Evolutionary conservation across 2,113 vertebrate genomes (phyloP).

Genomic region (Corythaixoides concolor): DNA sequence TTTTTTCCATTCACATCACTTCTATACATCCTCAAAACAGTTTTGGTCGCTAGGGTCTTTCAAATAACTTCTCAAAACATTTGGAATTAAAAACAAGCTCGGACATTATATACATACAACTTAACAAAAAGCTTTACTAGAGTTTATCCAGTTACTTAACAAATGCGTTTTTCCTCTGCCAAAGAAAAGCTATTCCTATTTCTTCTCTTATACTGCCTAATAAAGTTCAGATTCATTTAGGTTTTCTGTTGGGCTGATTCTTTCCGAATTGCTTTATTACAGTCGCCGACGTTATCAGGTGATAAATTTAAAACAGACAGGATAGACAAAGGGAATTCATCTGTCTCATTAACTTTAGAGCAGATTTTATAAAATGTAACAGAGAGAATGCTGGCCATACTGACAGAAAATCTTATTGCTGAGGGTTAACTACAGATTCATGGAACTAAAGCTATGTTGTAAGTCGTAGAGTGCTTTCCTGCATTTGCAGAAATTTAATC

Average conservation of each 20-base stretch:
- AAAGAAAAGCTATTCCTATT: background rate
- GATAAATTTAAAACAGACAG: background rate
- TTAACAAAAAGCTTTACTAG: background rate
- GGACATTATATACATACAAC: background rate
- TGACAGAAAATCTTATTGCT: background rate
- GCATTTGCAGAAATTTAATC: background rate
- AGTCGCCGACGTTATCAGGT: background rate
- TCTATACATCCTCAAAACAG: background rate
- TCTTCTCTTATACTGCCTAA: background rate
- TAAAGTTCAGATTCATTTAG: background rate
- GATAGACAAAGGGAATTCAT: background rate
- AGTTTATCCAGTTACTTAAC: background rate
- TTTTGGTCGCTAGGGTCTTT: background rate
- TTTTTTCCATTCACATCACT: background rate
- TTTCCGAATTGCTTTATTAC: background rate
- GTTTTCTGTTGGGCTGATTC: background rate
- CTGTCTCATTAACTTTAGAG: background rate
- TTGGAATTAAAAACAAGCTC: background rate
- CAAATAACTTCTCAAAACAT: background rate
- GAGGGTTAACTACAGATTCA: background rate
- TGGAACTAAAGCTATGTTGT: background rate
- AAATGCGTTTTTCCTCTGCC: background rate
- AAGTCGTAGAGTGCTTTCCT: background rate
- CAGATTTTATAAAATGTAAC: background rate
- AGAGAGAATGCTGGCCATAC: background rate